Evolutionary conservation across 2,888 invertebrate genomes (phyloP).

Genomic region (Pinctada fucata): DNA sequence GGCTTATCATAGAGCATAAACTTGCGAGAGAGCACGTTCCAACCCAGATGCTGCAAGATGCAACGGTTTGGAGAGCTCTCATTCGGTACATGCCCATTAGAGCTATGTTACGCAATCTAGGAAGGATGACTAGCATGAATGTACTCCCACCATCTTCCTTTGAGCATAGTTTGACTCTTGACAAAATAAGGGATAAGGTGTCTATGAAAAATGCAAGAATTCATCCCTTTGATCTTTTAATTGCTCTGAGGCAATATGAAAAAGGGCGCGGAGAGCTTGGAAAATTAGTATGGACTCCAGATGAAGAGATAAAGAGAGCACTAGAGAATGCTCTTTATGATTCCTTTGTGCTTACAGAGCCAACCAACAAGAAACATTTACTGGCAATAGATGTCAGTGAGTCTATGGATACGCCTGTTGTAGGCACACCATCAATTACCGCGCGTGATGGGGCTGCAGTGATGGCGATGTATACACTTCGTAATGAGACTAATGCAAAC

Average conservation of each 20-base stretch:
- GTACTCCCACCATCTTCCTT: slow-evolving; percentile 48
- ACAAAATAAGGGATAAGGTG: slow-evolving; percentile 60
- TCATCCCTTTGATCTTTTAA: slow-evolving; percentile 74
- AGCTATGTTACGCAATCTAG: slow-evolving; percentile 71
- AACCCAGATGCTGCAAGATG: slow-evolving; percentile 82
- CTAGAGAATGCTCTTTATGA: slow-evolving; percentile 73
- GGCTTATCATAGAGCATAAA: slow-evolving; percentile 75
- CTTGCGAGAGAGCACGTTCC: slow-evolving; percentile 85
- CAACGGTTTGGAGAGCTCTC: slow-evolving; percentile 80
- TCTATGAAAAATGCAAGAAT: slow-evolving; percentile 64
- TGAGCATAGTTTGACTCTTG: slow-evolving; percentile 50
- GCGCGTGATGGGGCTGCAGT: slow-evolving; percentile 81
- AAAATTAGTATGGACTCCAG: slow-evolving; percentile 68
- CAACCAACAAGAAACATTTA: slow-evolving; percentile 80
- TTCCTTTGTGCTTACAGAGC: slow-evolving; percentile 77
- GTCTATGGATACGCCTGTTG: slow-evolving; percentile 75
- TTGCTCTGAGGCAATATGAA: slow-evolving; percentile 71
- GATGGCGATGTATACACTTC: slow-evolving; percentile 72
- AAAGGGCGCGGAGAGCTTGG: slow-evolving; percentile 73
- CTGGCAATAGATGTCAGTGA: slow-evolving; percentile 81
- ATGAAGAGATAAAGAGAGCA: slow-evolving; percentile 55
- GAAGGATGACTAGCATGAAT: slow-evolving; percentile 34
- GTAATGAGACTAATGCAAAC: slow-evolving; percentile 61
- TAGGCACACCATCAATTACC: slow-evolving; percentile 67
- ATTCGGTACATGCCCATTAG: slow-evolving; percentile 75